Base-by-base conservation (phyloP, 2,888 invertebrate species). In the Steinernema hermaphroditum region DNA sequence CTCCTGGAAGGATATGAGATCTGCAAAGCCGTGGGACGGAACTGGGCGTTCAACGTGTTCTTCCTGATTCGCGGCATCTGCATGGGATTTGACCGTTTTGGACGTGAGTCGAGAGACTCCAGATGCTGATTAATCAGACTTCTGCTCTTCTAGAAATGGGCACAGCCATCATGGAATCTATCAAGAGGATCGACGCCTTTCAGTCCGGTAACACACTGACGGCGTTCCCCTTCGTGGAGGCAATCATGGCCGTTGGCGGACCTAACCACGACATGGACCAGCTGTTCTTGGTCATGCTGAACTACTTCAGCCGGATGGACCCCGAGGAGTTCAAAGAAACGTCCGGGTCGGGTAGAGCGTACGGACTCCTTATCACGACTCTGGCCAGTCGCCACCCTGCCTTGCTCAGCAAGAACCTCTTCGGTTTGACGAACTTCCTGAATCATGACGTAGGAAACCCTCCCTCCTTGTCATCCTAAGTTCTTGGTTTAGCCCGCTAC, bases 181-280 rank as follows among this genome's bases (percentile, higher is more conserved):
- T 72, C 29, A 34, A 70, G 37, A 22, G 49, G 4, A 32, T 74
- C 22, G 74, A 72, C 14, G 69, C 46, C 24, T 74, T 74, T 16
- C 69, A 72, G 22, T 16, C 46, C 9, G 44, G 69, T 2, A 69
- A 41, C 19, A 37, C 77, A 0, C 54, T 75, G 0, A 75, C 74
- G 1, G 57, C 68, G 22, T 82, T 74, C 50, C 82, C 81, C 8
- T 82, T 81, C 74, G 77, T 82, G 16, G 80, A 78, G n/a, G 73
- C 76, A 4, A 74, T 81, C 27, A 72, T 78, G 22, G 57, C 43
- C 6, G 71, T 73, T 2, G 37, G 70, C 62, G 74, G 72, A 22
- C 16, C n/a, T 12, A 68, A 44, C 14, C 75, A 78, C 4, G 76
- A 80, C 44, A 71, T 76, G 76, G 76, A 78, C 19, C 73, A 49